These are phyloP conservation scores for Eremophila alpestris DNA, from an alignment of 2,797 vertebrate species.

Conservation along the genomic window DNA sequence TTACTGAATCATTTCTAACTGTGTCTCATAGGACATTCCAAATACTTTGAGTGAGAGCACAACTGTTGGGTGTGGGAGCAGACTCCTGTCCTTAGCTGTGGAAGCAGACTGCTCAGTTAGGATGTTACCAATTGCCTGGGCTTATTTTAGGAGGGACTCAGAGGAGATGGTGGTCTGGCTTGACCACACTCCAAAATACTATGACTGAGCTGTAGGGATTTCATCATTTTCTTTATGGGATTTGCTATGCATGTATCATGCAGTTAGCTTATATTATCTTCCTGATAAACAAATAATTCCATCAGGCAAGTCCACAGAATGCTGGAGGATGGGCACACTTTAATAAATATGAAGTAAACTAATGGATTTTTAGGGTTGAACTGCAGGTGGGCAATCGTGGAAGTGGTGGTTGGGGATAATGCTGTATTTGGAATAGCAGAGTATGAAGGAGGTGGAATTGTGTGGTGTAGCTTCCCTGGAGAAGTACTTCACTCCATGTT, in stretches of 20 bases:
- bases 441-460: background rate
- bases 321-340: background rate
- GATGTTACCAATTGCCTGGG: background rate
- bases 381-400: background rate
- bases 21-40: background rate
- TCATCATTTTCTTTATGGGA: background rate
- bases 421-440: background rate
- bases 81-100: background rate
- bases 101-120: background rate
- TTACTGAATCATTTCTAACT: background rate
- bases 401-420: background rate
- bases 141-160: background rate
- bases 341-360: background rate
- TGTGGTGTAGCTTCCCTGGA: background rate
- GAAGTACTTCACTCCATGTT: background rate
- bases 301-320: background rate
- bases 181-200: background rate
- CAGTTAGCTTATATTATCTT: background rate
- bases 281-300: background rate
- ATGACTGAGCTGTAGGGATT: background rate
- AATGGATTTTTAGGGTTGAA: background rate
- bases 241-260: background rate
- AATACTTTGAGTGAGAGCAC: background rate
- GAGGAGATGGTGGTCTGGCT: background rate
- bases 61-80: background rate